Percentiles rank a stretch among this genome's conserved stretches.
These are phyloP conservation scores for Dromiciops gliroides DNA, from an alignment of 2,113 vertebrate genomes.

Conservation along the genomic window DNA sequence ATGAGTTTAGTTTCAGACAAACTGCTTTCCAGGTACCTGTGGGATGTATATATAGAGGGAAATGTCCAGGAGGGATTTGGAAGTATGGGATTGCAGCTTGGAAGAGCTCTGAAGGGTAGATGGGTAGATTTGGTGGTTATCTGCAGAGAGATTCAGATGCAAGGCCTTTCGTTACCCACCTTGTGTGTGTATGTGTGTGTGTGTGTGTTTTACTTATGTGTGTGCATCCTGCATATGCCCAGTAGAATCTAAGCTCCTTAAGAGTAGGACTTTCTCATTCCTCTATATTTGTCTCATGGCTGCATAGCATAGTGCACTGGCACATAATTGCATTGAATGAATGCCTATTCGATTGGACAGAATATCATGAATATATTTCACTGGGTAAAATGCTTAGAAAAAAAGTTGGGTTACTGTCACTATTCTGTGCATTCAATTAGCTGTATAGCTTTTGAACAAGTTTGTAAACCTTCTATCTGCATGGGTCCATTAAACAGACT, in stretches of 20 bases:
- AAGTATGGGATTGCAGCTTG: background rate
- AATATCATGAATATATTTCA: background rate
- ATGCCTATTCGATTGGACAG: background rate
- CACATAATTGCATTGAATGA: too few species aligned
- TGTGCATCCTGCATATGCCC: background rate
- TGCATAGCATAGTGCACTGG: too few species aligned
- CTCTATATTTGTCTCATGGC: background rate
- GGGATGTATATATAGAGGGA: too few species aligned
- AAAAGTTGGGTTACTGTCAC: background rate
- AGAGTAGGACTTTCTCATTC: background rate
- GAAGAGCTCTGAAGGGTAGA: background rate
- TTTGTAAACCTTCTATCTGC: background rate
- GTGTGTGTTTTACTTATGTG: background rate
- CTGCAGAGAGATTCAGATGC: too few species aligned
- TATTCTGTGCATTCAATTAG: background rate
- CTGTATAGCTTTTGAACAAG: background rate
- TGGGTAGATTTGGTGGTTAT: background rate
- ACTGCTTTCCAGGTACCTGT: background rate
- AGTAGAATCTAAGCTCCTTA: background rate
- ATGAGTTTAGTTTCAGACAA: background rate
- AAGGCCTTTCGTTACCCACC: background rate
- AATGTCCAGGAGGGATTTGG: background rate
- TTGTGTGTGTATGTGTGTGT: too few species aligned
- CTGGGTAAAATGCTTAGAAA: background rate
- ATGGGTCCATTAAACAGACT: background rate